Base-by-base conservation (phyloP, 2,888 invertebrate genomes). In the Ophion ventricosus region DNA sequence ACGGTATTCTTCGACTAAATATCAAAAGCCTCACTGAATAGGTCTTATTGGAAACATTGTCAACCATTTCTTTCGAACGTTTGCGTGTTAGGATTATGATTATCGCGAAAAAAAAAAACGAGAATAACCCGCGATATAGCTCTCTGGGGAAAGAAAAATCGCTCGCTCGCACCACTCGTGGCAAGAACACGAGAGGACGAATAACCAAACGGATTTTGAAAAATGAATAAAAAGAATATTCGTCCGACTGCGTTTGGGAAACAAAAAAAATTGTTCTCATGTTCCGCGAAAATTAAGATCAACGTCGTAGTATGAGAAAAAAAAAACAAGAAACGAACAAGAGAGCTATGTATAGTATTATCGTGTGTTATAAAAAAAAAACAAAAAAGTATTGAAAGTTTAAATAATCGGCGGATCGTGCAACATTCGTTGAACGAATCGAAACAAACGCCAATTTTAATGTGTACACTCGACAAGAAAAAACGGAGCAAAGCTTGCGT, bases 11-110 rank as follows among this genome's bases (percentile, higher is more conserved):
- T 84, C 76, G 84, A 84, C 70, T 84, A 79, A 82, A 79, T 84
- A 82, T 82, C 76, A 84, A 81, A 83, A 82, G 43, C 80, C 79
- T 84, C 82, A 82, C 82, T 79, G 63, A 80, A 81, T 84, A 84
- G 84, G 82, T 80, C 75, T 79, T 82, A 80, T 76, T 76, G n/a
- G 66, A 88, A 76, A 87, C 83, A 90, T 90, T 90, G 90, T 91
- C 91, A 90, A 90, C 88, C 89, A 88, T 90, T 91, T 89, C 87
- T 84, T 91, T 90, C 89, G 82, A 88, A 88, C 87, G 87, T 90
- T 90, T 90, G 89, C 87, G 88, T 89, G 90, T 90, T 90, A 91
- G 90, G 86, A 75, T 76, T 67, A 66, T 66, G 72, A 25, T 67
- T 29, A 49, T 29, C 17, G 74, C 59, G 75, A 79, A 59, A 61